phyloP scores from a whole-genome alignment of 2,797 vertebrate species.

The Stomatorhinus walkeri region DNA sequence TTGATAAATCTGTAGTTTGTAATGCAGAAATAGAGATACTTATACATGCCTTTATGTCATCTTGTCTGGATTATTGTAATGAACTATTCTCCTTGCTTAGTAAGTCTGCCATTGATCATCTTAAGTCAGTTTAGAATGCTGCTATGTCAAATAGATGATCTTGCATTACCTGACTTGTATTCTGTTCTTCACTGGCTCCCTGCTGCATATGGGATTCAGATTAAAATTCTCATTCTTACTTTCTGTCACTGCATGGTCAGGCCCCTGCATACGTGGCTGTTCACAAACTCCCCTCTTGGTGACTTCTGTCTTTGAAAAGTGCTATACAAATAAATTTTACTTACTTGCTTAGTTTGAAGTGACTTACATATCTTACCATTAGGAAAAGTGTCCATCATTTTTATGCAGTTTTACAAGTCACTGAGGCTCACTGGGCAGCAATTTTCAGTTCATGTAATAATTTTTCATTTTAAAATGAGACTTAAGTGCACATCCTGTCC shows the following conservation, averaged over 20 bases:
- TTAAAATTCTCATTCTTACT: background rate
- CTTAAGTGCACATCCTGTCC: background rate
- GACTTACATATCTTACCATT: background rate
- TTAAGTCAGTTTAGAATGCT: background rate
- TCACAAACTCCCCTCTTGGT: background rate
- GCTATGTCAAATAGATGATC: background rate
- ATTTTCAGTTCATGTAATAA: background rate
- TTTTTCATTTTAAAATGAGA: background rate
- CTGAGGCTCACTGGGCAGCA: background rate
- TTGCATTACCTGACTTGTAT: background rate
- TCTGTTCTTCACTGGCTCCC: background rate
- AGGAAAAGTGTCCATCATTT: background rate
- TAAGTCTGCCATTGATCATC: background rate
- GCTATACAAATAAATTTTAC: background rate
- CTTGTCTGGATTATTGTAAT: background rate
- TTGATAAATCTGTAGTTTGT: background rate
- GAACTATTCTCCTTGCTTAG: background rate
- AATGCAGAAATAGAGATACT: background rate
- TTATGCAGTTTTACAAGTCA: background rate
- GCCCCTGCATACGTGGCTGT: background rate
- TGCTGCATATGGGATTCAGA: background rate
- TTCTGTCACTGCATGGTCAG: background rate
- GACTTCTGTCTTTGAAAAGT: background rate
- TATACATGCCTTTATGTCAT: background rate
- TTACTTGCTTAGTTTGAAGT: background rate